phyloP scores from a whole-genome alignment of 2,888 invertebrate genomes.

The Ganaspis brasiliensis region DNA sequence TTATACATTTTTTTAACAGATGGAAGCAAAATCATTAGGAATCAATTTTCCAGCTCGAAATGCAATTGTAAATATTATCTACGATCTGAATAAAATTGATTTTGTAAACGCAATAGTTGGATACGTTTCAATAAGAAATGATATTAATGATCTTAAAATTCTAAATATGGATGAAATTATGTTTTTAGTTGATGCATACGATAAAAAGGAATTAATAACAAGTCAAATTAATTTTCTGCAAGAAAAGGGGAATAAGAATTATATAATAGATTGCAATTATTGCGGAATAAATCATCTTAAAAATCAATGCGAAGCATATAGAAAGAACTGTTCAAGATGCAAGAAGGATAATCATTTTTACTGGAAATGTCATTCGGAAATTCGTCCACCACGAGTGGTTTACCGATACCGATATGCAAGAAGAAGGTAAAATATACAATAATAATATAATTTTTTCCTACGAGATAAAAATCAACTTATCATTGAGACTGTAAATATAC shows the following conservation, averaged over 20 bases:
- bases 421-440: not conserved
- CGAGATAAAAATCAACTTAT: too few species aligned
- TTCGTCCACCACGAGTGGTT: not conserved
- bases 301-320: not conserved
- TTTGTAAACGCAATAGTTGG: not conserved
- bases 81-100: conserved; percentile 1
- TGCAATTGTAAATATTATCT: conserved; percentile 2
- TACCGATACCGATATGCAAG: too few species aligned
- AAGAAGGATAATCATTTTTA: not conserved
- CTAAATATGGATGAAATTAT: conserved; percentile 9
- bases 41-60: not conserved
- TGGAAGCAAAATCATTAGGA: not conserved
- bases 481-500: too few species aligned
- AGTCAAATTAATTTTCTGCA: not conserved
- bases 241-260: not conserved
- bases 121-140: not conserved
- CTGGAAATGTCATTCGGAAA: not conserved
- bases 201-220: not conserved
- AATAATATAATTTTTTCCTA: not conserved
- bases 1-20: not conserved
- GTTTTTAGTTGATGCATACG: not conserved
- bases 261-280: not conserved
- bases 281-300: conserved; percentile 31
- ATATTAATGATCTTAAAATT: not conserved
- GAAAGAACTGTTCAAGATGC: not conserved